phyloP scores from a whole-genome alignment of 2,797 vertebrate species.

The Glyptemys insculpta region DNA sequence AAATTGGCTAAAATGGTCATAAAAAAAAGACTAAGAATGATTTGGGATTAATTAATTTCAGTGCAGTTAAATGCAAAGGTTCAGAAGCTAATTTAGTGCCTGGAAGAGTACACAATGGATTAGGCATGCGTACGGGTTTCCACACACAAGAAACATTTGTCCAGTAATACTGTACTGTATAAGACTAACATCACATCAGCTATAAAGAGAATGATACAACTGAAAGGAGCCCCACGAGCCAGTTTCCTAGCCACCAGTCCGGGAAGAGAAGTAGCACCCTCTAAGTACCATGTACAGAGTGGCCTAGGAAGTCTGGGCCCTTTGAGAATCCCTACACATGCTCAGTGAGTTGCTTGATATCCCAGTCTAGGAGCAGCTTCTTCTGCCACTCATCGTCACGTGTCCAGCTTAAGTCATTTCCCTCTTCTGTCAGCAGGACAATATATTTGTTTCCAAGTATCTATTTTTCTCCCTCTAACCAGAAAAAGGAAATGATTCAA shows the following conservation, averaged over 20 bases:
- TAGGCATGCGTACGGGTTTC: neutral
- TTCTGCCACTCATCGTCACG: neutral
- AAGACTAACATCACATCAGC: neutral
- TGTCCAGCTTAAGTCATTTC: slow-evolving; percentile 15
- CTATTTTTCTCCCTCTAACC: neutral
- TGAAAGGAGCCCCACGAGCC: neutral
- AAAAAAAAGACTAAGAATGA: neutral
- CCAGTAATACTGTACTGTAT: rapidly evolving
- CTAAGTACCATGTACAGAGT: rapidly evolving
- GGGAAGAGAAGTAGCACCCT: neutral
- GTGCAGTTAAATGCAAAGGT: neutral
- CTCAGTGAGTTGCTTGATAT: neutral
- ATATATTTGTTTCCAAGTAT: neutral
- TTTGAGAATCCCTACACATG: slow-evolving; percentile 15
- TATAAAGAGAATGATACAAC: neutral
- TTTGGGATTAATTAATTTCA: neutral
- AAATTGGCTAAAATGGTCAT: no score
- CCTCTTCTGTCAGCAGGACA: neutral
- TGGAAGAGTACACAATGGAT: rapidly evolving
- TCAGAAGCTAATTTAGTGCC: neutral
- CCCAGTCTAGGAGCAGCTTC: neutral
- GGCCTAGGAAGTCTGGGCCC: rapidly evolving
- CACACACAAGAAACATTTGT: neutral
- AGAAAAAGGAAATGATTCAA: slow-evolving; percentile 11
- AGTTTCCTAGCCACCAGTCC: neutral